These are phyloP conservation scores for Chaetodon trifascialis DNA, from an alignment of 2,113 vertebrate genomes.

Conservation along the genomic window DNA sequence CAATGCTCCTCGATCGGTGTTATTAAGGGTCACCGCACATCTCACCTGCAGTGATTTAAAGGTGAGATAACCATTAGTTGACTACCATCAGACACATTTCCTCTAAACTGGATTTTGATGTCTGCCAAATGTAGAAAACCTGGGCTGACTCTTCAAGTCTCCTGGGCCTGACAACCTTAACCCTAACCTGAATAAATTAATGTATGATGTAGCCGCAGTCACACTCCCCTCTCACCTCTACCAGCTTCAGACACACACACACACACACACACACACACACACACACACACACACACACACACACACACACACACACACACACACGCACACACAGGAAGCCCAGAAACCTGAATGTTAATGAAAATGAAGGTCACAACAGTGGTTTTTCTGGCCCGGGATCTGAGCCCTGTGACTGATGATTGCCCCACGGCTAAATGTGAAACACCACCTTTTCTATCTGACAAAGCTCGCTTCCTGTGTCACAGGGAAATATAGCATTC, in stretches of 20 bases:
- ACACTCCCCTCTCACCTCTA: constrained; percentile 21
- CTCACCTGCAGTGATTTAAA: neutral
- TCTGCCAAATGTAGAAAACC: neutral
- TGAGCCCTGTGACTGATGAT: constrained; percentile 45
- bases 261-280: neutral
- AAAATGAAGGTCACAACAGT: constrained; percentile 42
- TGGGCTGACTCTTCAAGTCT: constrained; percentile 10
- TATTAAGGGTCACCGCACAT: neutral
- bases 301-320: neutral
- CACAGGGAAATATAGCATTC: constrained; percentile 41
- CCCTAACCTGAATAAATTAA: constrained; percentile 56
- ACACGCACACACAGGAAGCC: neutral
- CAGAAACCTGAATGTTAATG: constrained; percentile 46
- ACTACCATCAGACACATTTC: neutral
- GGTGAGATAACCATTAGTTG: constrained; percentile 6
- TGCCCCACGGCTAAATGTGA: constrained; percentile 51
- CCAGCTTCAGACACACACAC: constrained; percentile 2
- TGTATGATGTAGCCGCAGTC: constrained; percentile 27
- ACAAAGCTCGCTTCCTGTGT: constrained; percentile 41
- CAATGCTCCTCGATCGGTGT: too few relatives aligned
- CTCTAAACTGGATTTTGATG: constrained; percentile 42
- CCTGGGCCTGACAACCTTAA: constrained; percentile 11
- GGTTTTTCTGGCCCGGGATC: constrained; percentile 10
- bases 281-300: neutral
- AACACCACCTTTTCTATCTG: constrained; percentile 42